A percentile compares a stretch with the other conserved stretches of the same genome.
Evolutionary conservation across 1,140 invertebrate genomes (phyloP).

Genomic region (Geopemphigus sp.): DNA sequence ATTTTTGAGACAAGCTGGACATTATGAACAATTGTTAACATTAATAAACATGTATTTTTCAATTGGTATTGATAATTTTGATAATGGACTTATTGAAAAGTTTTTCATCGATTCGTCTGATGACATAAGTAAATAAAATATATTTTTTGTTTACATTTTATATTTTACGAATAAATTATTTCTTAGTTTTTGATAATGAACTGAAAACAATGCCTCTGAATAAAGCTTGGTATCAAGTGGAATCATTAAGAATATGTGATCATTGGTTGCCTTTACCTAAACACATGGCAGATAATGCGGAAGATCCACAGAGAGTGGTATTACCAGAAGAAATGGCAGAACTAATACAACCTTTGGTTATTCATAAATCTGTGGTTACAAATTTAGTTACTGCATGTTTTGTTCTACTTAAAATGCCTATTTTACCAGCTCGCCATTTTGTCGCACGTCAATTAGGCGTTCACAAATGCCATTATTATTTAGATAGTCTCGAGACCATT

Average conservation of each 20-base stretch:
- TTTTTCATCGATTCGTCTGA: conserved; percentile 31
- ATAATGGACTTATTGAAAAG: conserved; percentile 30
- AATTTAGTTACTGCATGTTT: conserved; percentile 30
- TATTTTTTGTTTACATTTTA: background rate
- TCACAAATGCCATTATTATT: conserved; percentile 40
- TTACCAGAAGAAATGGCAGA: conserved; percentile 64
- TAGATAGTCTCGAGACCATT: conserved; percentile 35
- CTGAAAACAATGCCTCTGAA: conserved; percentile 26
- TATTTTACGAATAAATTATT: background rate
- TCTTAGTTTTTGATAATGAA: conserved; percentile 29
- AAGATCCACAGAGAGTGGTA: conserved; percentile 63
- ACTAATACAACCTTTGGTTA: conserved; percentile 64
- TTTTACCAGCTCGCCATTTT: conserved; percentile 39
- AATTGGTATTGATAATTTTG: conserved; percentile 33
- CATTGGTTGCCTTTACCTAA: conserved; percentile 61
- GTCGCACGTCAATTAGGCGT: conserved; percentile 26
- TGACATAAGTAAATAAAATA: conserved; percentile 26
- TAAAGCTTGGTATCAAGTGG: conserved; percentile 62
- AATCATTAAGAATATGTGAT: conserved; percentile 63
- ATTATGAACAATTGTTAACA: conserved; percentile 66
- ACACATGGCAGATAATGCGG: conserved; percentile 55
- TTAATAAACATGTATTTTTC: conserved; percentile 61
- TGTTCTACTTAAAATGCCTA: conserved; percentile 44
- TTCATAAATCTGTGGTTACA: conserved; percentile 49
- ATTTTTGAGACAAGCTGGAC: conserved; percentile 66